Conservation (phyloP, 1,140 invertebrate species). For the Arion vulgaris region DNA sequence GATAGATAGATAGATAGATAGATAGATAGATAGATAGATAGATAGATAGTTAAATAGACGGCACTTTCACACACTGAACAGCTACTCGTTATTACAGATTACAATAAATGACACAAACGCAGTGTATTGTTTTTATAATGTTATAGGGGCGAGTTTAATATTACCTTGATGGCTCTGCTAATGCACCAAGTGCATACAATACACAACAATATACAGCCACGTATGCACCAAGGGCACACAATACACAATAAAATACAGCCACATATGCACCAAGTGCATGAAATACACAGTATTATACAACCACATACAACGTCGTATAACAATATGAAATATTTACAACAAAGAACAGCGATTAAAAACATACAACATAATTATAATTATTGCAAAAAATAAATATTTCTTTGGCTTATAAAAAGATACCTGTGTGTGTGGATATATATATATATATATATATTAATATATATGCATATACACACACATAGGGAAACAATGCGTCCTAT, state of each 20-base stretch:
- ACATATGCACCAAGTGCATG: background rate
- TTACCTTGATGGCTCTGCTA: background rate
- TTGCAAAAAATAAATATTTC: slow-evolving; percentile 3
- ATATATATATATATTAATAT: no score
- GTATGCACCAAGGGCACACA: no score
- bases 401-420: slow-evolving; percentile 13
- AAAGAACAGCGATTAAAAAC: background rate
- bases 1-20: background rate
- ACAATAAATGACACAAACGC: background rate
- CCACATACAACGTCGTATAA: slow-evolving; percentile 7
- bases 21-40: background rate
- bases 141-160: slow-evolving; percentile 14
- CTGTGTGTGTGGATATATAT: no score
- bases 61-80: no score
- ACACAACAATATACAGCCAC: background rate
- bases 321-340: background rate
- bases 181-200: background rate
- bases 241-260: background rate
- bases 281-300: background rate
- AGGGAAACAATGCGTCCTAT: background rate
- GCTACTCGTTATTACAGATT: no score
- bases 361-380: background rate
- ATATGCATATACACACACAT: background rate
- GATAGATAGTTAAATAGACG: no score
- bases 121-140: background rate